These are phyloP conservation scores for Tamandua tetradactyla DNA, from an alignment of 2,797 vertebrate species.

Conservation along the genomic window DNA sequence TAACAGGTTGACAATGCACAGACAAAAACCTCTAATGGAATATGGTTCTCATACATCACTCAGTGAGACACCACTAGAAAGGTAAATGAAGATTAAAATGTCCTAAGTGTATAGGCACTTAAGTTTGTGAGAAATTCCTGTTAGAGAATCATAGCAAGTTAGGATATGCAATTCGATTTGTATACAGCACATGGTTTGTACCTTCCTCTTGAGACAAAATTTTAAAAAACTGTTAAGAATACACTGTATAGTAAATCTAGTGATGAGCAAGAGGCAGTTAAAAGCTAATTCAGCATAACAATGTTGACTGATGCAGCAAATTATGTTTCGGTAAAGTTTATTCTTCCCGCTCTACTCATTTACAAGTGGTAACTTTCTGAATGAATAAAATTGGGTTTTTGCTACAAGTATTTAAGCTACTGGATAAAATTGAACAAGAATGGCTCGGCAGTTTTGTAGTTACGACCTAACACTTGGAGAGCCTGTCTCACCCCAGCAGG, in stretches of 20 bases:
- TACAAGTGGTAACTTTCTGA: slow-evolving; percentile 16
- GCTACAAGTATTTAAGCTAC: background rate
- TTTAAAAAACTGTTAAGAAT: background rate
- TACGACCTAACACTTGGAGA: background rate
- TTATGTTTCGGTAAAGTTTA: background rate
- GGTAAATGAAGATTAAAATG: background rate
- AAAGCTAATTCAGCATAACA: background rate
- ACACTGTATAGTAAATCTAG: background rate
- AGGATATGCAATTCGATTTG: slow-evolving; percentile 6
- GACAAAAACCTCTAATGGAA: slow-evolving; percentile 38
- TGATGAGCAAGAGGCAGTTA: background rate
- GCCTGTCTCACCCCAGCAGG: background rate
- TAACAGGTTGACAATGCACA: background rate
- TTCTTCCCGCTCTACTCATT: slow-evolving; percentile 41
- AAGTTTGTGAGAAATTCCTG: slow-evolving; percentile 41
- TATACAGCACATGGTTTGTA: background rate
- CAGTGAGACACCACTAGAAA: slow-evolving; percentile 16
- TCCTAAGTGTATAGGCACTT: slow-evolving; percentile 78
- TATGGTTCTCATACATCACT: background rate
- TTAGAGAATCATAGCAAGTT: background rate
- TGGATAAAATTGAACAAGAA: background rate
- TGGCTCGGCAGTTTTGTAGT: slow-evolving; percentile 11
- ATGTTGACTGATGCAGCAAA: background rate
- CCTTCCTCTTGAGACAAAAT: slow-evolving; percentile 29
- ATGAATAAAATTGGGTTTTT: slow-evolving; percentile 24